Evolutionary conservation across 1,140 invertebrate genomes (phyloP).

Genomic region (Drosophila sturtevanti): DNA sequence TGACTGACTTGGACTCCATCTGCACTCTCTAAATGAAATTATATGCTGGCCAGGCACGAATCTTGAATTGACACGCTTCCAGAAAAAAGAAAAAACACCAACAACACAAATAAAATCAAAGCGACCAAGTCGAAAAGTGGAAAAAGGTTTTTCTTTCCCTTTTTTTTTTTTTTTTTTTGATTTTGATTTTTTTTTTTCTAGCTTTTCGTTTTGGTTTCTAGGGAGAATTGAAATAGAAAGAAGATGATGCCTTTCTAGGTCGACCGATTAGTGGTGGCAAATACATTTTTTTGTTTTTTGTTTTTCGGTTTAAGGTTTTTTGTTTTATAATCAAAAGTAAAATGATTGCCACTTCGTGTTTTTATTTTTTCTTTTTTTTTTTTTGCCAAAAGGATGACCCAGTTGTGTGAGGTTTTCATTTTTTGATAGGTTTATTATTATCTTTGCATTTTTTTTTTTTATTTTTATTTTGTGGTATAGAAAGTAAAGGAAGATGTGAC

Average conservation of each 20-base stretch:
- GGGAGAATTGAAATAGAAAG: conserved; percentile 54
- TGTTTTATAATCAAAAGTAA: conserved; percentile 79
- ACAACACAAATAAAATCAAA: conserved; percentile 20
- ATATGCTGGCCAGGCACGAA: conserved; percentile 59
- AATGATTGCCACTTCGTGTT: conserved; percentile 76
- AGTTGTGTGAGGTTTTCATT: conserved; percentile 55
- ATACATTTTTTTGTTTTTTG: conserved; percentile 41
- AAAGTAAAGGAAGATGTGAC: conserved; percentile 56
- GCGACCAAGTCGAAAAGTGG: conserved; percentile 2
- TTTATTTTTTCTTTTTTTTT: conserved; percentile 39
- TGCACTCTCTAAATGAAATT: conserved; percentile 64
- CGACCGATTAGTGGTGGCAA: conserved; percentile 49
- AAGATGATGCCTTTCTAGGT: conserved; percentile 59
- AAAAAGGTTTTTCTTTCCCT: conserved; percentile 31
- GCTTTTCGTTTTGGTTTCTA: conserved; percentile 19
- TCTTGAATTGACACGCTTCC: conserved; percentile 57
- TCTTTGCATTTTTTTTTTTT: conserved; percentile 9
- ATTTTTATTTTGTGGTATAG: conserved; percentile 53
- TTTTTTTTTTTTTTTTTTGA: conserved; percentile 35
- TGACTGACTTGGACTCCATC: conserved; percentile 30
- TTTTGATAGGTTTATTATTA: conserved; percentile 19
- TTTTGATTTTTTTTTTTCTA: conserved; percentile 13
- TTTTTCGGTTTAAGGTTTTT: conserved; percentile 37
- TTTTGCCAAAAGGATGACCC: conserved; percentile 55
- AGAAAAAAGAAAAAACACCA: background rate